Percentiles rank a stretch among this genome's conserved stretches.
phyloP scores from a whole-genome alignment of 2,888 invertebrate species.

The Dorcus hopei region DNA sequence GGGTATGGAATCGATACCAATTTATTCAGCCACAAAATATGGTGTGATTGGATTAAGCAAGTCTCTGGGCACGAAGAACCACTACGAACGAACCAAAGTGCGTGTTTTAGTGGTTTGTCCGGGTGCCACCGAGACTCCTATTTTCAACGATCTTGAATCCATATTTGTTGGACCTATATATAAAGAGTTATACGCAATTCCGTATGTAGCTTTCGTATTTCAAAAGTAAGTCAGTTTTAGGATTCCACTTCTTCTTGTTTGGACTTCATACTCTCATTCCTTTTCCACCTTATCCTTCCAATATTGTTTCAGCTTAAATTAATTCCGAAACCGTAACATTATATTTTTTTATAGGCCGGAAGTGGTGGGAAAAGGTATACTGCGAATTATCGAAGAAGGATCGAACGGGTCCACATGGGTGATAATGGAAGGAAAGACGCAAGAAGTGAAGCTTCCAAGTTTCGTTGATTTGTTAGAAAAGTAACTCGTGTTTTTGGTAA shows the following conservation, averaged over 20 bases:
- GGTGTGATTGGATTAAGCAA: conserved; percentile 5
- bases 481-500: no score
- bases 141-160: conserved; percentile 11
- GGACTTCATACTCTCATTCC: no score
- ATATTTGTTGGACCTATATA: conserved; percentile 2
- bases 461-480: no score
- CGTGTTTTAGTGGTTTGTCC: conserved; percentile 11
- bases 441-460: not conserved
- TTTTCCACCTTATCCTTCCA: no score
- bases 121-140: conserved; percentile 3
- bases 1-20: not conserved
- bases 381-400: conserved; percentile 45
- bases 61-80: not conserved
- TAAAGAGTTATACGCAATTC: conserved; percentile 1
- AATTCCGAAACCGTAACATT: not conserved
- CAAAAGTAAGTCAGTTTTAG: conserved; percentile 10
- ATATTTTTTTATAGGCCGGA: conserved; percentile 29
- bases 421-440: conserved; percentile 39
- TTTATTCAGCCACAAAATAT: conserved; percentile 9
- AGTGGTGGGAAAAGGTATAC: conserved; percentile 46
- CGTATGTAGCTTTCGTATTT: not conserved
- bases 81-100: conserved; percentile 5
- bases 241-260: no score
- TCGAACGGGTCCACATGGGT: conserved; percentile 50
- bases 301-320: no score